phyloP scores from a whole-genome alignment of 2,797 vertebrate genomes.

The Emys orbicularis region DNA sequence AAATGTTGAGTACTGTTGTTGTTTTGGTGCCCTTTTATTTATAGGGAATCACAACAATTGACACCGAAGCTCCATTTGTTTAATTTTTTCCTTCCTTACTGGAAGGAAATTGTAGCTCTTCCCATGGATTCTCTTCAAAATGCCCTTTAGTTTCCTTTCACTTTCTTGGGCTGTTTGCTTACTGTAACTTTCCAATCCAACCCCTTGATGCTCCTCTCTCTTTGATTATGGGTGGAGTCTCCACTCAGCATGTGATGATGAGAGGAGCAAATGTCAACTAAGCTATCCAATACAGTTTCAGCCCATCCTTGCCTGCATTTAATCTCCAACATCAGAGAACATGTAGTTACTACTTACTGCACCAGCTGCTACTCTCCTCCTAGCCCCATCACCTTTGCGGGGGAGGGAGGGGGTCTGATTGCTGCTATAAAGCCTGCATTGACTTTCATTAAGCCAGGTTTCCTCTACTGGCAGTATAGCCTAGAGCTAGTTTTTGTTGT shows the following conservation, averaged over 20 bases:
- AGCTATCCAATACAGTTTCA: background rate
- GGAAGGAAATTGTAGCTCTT: conserved; percentile 62
- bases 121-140: conserved; percentile 29
- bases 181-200: conserved; percentile 41
- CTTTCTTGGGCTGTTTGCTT: conserved; percentile 50
- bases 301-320: background rate
- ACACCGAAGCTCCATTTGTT: conserved; percentile 38
- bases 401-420: background rate
- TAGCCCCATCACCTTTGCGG: background rate
- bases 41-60: conserved; percentile 36
- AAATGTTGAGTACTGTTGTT: background rate
- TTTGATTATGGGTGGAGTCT: conserved; percentile 75
- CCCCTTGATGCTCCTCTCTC: background rate
- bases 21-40: conserved; percentile 22
- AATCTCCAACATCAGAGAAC: background rate
- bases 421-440: accelerated
- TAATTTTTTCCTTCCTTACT: conserved; percentile 53
- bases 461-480: background rate
- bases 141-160: conserved; percentile 51
- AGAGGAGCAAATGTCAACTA: conserved; percentile 59
- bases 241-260: conserved; percentile 54
- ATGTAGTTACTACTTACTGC: background rate
- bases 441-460: background rate
- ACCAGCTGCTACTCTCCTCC: background rate
- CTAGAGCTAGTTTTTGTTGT: background rate